Percentiles rank a stretch among this genome's conserved stretches.
These are phyloP conservation scores for Polietes domitor DNA, from an alignment of 2,888 invertebrate species.

Conservation along the genomic window DNA sequence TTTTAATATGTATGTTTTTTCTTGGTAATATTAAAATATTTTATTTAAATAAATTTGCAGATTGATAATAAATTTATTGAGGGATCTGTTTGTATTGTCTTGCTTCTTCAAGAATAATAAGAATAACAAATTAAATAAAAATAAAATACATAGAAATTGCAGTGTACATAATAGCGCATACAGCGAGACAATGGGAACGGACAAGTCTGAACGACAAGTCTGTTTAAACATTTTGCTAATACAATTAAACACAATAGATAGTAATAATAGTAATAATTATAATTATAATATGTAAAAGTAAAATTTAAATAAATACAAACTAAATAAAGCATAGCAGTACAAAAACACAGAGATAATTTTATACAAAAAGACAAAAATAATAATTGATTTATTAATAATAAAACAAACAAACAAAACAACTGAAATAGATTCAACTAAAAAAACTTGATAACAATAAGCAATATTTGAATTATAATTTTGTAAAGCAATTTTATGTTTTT, in stretches of 20 bases:
- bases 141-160: constrained; percentile 33
- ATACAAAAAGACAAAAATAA: not conserved
- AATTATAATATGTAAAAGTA: no score
- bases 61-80: not conserved
- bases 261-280: not conserved
- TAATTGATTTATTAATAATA: not conserved
- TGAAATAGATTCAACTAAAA: not conserved
- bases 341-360: not conserved
- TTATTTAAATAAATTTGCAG: constrained; percentile 22
- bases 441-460: not conserved
- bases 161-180: constrained; percentile 50
- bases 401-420: not conserved
- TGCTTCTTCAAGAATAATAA: not conserved
- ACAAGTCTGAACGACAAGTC: not conserved
- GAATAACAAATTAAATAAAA: not conserved
- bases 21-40: constrained; percentile 15
- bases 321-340: constrained; percentile 1
- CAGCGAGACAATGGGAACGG: constrained; percentile 27
- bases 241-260: not conserved
- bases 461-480: not conserved
- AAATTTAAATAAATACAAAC: not conserved
- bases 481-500: not conserved
- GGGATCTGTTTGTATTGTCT: no score
- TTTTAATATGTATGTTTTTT: not conserved
- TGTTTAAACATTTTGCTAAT: not conserved